Evolutionary conservation across 2,888 invertebrate genomes (phyloP), one percentile per base, ranked within the genome.

Genomic region (Phasia obesa): DNA sequence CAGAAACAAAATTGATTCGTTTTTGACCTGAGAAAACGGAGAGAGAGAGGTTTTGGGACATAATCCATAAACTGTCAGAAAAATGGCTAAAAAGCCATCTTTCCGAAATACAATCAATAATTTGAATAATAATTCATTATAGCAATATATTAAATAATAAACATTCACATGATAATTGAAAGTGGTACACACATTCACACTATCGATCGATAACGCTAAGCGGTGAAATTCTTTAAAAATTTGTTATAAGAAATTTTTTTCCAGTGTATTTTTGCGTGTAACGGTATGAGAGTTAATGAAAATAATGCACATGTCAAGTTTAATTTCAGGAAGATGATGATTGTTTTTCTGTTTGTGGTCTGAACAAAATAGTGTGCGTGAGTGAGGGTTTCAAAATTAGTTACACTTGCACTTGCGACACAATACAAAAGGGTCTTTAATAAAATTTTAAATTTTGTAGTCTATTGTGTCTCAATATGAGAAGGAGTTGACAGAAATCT

Each of bases 241-340:
- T n/a, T 6, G 17, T 3, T 7, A 47, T 9, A 47, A 19, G 7
- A 47, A 19, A 17, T 17, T 62, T 78, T 71, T 23, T 59, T 21
- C 11, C n/a, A 67, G 73, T 80, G 67, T 62, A 62, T 27, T 17
- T 27, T 17, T 17, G 5, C 55, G 47, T 35, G 80, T 70, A 75
- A 84, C 84, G 88, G 88, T 87, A 88, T 88, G 89, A 89, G 89
- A 89, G 88, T 90, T 90, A 90, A 91, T 90, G 90, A 90, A 90
- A 90, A 90, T 89, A 89, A 90, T 90, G 90, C 90, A 91, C 90
- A 90, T 90, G 90, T 91, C 90, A 89, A 87, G 88, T 89, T 89
- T 87, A 88, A 90, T 89, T 86, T 85, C 51, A 62, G 65, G 19
- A 74, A 86, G 87, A 85, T 85, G 87, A 84, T 86, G 70, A 38